phyloP scores from a whole-genome alignment of 2,113 vertebrate species.

The Podarcis cretensis region DNA sequence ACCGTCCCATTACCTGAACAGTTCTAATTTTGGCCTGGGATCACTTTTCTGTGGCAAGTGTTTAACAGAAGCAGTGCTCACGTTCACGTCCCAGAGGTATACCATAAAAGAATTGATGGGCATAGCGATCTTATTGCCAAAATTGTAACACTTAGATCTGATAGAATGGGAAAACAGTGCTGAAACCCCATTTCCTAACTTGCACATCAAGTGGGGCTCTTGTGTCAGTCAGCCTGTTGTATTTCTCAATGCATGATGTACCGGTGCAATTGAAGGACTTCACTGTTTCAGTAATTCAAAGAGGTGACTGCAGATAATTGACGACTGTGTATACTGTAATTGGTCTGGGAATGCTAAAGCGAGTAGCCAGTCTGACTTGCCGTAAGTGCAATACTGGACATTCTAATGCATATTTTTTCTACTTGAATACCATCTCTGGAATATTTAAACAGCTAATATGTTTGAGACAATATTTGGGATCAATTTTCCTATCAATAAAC shows the following conservation, averaged over 20 bases:
- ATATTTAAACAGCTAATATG: conserved; percentile 64
- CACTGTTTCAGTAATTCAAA: conserved; percentile 18
- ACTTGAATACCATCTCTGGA: conserved; percentile 69
- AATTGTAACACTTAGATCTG: conserved; percentile 28
- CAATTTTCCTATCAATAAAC: conserved; percentile 76
- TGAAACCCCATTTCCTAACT: conserved; percentile 35
- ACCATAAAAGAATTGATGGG: background rate
- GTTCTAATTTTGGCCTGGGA: background rate
- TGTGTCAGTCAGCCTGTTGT: background rate
- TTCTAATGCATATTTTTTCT: conserved; percentile 67
- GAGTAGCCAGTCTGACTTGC: conserved; percentile 55
- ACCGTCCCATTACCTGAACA: background rate
- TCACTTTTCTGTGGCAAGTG: background rate
- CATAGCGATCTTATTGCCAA: conserved; percentile 35
- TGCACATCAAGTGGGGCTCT: background rate
- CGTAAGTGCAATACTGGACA: conserved; percentile 67
- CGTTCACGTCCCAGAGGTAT: conserved; percentile 16
- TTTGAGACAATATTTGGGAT: conserved; percentile 66
- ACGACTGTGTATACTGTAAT: conserved; percentile 1
- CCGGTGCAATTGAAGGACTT: conserved; percentile 2
- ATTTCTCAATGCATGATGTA: background rate
- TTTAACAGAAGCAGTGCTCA: conserved; percentile 15
- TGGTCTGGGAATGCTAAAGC: conserved; percentile 52
- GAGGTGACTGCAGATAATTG: conserved; percentile 23
- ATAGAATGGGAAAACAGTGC: conserved; percentile 53